Evolutionary conservation across 2,797 vertebrate species (phyloP).

Genomic region (Etheostoma perlongum): DNA sequence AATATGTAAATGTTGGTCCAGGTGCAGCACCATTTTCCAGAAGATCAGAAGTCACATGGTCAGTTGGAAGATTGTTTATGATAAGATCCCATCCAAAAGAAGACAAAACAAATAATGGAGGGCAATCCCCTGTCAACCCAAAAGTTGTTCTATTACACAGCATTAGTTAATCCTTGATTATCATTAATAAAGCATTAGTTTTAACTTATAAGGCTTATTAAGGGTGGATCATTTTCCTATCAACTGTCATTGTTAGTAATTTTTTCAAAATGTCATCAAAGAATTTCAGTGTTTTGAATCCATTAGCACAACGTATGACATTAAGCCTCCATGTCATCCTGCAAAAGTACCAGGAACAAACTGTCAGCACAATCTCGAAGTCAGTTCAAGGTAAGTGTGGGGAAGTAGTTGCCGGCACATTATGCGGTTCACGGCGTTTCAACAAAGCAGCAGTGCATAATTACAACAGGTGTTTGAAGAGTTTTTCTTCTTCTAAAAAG

Average conservation of each 20-base stretch:
- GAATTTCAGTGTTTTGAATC: constrained; percentile 4
- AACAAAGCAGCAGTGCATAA: constrained; percentile 66
- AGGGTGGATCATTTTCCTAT: not conserved
- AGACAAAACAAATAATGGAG: not conserved
- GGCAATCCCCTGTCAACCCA: not conserved
- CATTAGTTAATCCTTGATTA: not conserved
- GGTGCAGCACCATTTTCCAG: not conserved
- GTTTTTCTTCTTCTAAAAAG: constrained; percentile 62
- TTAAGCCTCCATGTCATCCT: constrained; percentile 27
- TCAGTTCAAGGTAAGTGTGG: constrained; percentile 60
- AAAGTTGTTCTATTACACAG: not conserved
- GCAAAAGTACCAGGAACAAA: constrained; percentile 36
- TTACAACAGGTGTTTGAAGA: constrained; percentile 72
- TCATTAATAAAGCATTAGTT: not conserved
- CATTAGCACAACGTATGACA: not conserved
- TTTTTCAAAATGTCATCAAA: constrained; percentile 9
- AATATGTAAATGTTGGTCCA: not conserved
- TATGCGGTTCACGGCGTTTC: constrained; percentile 62
- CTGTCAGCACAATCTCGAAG: constrained; percentile 28
- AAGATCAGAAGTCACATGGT: constrained; percentile 7
- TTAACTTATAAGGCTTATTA: not conserved
- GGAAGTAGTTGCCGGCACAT: constrained; percentile 50
- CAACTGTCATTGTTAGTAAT: not conserved
- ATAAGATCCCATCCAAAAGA: not conserved
- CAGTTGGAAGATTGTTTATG: not conserved